These are phyloP conservation scores for Penelope pileata DNA, from an alignment of 2,113 vertebrate genomes.

Conservation along the genomic window DNA sequence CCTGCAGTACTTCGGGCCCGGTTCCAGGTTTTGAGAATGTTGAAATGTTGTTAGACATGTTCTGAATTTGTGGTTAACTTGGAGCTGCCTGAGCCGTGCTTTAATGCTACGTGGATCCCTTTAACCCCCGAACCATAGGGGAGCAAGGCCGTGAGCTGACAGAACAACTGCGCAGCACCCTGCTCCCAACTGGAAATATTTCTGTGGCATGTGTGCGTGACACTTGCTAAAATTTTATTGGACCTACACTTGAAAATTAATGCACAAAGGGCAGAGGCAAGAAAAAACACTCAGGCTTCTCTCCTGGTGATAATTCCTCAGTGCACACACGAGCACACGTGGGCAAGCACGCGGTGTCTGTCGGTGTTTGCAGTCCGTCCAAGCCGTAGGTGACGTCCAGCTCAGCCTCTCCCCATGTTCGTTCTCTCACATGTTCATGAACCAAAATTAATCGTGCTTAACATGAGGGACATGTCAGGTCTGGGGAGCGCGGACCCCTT, in stretches of 20 bases:
- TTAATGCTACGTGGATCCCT: background rate
- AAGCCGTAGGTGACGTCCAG: background rate
- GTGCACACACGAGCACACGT: accelerated
- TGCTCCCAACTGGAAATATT: background rate
- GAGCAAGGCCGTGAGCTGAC: background rate
- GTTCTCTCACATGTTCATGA: accelerated
- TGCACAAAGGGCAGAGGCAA: background rate
- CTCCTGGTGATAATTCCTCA: background rate
- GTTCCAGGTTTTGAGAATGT: constrained; percentile 21
- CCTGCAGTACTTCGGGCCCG: background rate
- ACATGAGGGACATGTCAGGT: accelerated
- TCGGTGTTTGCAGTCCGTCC: background rate
- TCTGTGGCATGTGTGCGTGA: background rate
- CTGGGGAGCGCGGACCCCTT: background rate
- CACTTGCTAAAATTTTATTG: background rate
- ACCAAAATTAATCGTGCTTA: background rate
- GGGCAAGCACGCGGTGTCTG: accelerated
- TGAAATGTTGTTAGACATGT: constrained; percentile 35
- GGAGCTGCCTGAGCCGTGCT: constrained; percentile 6
- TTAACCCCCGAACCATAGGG: constrained; percentile 41
- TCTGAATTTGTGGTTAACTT: constrained; percentile 62
- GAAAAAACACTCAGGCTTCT: background rate
- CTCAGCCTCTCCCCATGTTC: background rate
- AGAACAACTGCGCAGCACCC: background rate
- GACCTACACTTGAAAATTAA: constrained; percentile 4